Evolutionary conservation across 2,113 vertebrate species (phyloP), one percentile per base, ranked within the genome.

Genomic region (Chaetodon auriga): DNA sequence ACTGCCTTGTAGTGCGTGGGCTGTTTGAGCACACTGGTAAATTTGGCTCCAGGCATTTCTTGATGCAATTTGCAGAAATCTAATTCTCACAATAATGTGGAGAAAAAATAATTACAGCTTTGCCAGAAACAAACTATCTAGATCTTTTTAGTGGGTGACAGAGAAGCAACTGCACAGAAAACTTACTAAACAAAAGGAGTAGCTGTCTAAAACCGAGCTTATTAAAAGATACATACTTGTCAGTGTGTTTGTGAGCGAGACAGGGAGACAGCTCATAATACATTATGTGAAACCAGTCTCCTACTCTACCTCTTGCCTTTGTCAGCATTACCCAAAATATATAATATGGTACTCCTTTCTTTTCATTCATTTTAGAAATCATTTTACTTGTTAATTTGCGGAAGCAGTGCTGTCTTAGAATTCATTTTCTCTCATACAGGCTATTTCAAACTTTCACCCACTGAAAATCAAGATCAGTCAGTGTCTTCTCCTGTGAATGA

Each of bases 11-110:
- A 63, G 53, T 35, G 72, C 11, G 86, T 88, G 84, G 86, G 86
- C 70, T 69, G 75, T 38, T 8, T 55, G 21, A 74, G 80, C 81
- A 81, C 74, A 70, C 43, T 57, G 66, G 64, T 55, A 77, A 81
- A 85, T 89, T 53, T 87, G 71, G 82, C 86, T 85, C 8, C 0
- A 64, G 73, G 83, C 63, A 16, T 25, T 80, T 89, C 84, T 85
- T 87, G 81, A 90, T 87, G 82, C 82, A 89, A 85, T 90, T 89
- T 85, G 79, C 75, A 77, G 75, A 88, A 82, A 90, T 83, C 57
- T 35, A 75, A 77, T 84, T 82, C 68, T 80, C 81, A 74, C 73
- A 68, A 64, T 36, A 81, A 86, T 43, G 65, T 45, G 69, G 57
- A 79, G 83, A 77, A 75, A 63, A 80, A 77, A 82, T 73, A 76